Conservation (phyloP, 2,888 invertebrate species). For the Nomada ruficornis region DNA sequence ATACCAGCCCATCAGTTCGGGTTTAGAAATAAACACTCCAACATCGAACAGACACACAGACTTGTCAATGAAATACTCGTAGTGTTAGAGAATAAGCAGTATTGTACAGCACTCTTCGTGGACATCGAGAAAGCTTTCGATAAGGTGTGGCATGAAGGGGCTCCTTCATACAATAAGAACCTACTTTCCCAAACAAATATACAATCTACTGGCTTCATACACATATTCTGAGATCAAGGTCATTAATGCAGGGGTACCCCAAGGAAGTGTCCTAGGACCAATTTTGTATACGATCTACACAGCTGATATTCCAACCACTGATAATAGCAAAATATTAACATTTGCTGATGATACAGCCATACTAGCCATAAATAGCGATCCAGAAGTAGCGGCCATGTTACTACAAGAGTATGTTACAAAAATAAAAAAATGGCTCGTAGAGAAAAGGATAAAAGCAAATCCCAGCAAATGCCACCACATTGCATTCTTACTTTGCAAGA, state of each 20-base stretch:
- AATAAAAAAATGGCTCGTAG: background rate
- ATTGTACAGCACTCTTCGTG: background rate
- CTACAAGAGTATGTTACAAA: background rate
- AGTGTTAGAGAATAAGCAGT: background rate
- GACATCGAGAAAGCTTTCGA: background rate
- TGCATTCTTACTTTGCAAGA: background rate
- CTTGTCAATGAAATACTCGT: background rate
- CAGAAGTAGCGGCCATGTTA: background rate
- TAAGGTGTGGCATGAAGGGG: background rate
- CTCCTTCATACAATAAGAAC: background rate
- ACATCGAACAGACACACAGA: background rate
- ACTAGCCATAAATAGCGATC: background rate
- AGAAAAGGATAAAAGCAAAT: conserved; percentile 15
- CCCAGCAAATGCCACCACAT: conserved; percentile 2
- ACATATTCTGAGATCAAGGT: background rate
- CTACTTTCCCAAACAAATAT: background rate
- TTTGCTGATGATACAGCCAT: conserved; percentile 6
- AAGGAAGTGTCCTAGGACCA: conserved; percentile 1
- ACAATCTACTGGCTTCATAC: background rate
- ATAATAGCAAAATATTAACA: background rate
- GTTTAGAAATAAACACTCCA: background rate
- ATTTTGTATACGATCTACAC: background rate
- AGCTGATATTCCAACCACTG: background rate
- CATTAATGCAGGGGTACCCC: background rate
- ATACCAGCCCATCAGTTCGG: background rate